Base-by-base conservation (phyloP, 2,113 vertebrate species). In the Cariama cristata region DNA sequence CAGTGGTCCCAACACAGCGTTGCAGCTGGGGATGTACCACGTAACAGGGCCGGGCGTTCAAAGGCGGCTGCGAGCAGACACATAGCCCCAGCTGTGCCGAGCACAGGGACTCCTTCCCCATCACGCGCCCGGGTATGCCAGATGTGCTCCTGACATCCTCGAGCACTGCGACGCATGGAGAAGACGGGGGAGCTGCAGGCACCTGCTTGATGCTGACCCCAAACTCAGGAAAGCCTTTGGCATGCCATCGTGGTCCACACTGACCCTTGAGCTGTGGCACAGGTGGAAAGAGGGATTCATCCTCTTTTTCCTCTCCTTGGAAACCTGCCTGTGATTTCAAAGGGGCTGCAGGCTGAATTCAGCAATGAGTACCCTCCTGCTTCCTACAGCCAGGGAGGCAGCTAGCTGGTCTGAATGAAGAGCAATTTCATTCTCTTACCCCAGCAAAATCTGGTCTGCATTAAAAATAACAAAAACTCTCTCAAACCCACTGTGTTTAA, bases 361-460 rank as follows among this genome's bases (percentile, higher is more conserved):
- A 0, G 14, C 2, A 1, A 16, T 11, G 8, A 77, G 53, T 35
- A 66, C 47, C 35, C 50, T 97, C 44, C 52, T n/a, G 53, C 30
- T 49, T 91, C 74, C 77, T 58, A 69, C 32, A 69, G 60, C 32
- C 49, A 44, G 26, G 62, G 56, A 96, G 62, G 91, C 79, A 81
- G 58, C 69, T 93, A 2, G 1, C 33, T 35, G 62, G 40, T 90
- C 53, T 21, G 42, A 32, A 87, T 69, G 87, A 68, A 73, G 93
- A 82, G 24, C 14, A n/a, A 18, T 44, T 89, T 69, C 35, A 47
- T 82, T 69, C 66, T 89, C 84, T 64, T 76, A 85, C 68, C 91
- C 95, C 40, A 55, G 77, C 20, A 85, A 94, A 97, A 94, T 97
- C 96, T 97, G 96, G 62, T 97, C 91, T 73, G 59, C 84, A 94